Base-by-base conservation (phyloP, 2,113 vertebrate species). In the Megaptera novaeangliae region DNA sequence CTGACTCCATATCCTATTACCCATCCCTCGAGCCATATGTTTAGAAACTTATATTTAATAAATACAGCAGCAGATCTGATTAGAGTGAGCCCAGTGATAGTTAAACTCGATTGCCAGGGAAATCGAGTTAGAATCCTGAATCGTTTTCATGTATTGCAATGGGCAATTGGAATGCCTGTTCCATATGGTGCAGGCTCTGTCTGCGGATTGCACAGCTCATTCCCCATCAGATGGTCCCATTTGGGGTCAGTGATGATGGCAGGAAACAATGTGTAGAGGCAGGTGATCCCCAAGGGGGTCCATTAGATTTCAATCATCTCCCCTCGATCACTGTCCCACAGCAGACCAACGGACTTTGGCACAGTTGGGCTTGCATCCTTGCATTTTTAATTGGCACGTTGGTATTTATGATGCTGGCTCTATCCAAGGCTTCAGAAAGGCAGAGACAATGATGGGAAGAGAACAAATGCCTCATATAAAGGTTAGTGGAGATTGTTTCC, bases 11-110 rank as follows among this genome's bases (percentile, higher is more conserved):
- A 2, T 95, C 59, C 83, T 44, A 29, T 96, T 88, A 87, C 34
- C 87, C 85, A 97, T 96, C 95, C 96, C 97, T 96, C 75, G 46
- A 97, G 94, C 80, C 95, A 85, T 97, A 96, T 97, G 94, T 96
- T 97, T 97, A 97, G 92, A 87, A 92, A 91, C 92, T 96, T 97
- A 95, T 90, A 97, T 96, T 97, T 98, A 97, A 98, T 97, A 98
- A 98, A 97, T 97, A 91, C 46, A 95, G 89, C 75, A 82, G 66
- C 83, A 91, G 75, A 97, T 97, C 84, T 1, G 61, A 97, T 98
- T 97, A 96, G 13, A 88, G 87, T 13, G 5, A 97, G 94, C 80
- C 96, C n/a, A 2, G 96, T 91, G 96, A 97, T 95, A 95, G 95
- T 97, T 97, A 97, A 97, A 98, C 57, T 95, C 59, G 1, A 97